phyloP scores from a whole-genome alignment of 2,113 vertebrate genomes.

The Gracilinanus agilis region DNA sequence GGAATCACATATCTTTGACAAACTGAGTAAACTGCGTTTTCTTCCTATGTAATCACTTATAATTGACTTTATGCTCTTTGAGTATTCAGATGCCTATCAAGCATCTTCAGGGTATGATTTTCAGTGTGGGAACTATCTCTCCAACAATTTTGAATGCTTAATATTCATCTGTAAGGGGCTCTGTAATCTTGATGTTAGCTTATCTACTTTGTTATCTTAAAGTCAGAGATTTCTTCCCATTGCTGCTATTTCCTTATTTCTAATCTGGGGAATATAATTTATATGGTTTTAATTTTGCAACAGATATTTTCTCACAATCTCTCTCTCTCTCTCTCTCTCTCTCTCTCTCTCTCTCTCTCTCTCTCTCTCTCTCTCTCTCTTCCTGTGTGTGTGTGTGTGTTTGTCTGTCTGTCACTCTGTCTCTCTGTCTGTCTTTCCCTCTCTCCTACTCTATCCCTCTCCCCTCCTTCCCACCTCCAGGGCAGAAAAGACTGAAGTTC shows the following conservation, averaged over 20 bases:
- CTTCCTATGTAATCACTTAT: background rate
- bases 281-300: background rate
- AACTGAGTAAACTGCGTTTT: background rate
- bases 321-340: background rate
- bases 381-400: no score
- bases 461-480: conserved; percentile 80
- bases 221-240: background rate
- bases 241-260: background rate
- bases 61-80: background rate
- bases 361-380: background rate
- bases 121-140: background rate
- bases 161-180: background rate
- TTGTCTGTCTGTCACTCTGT: background rate
- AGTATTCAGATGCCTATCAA: background rate
- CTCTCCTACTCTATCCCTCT: accelerated
- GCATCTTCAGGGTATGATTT: background rate
- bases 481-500: conserved; percentile 97
- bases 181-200: background rate
- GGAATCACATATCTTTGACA: background rate
- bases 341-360: background rate
- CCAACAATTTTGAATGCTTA: background rate
- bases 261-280: background rate
- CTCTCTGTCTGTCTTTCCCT: background rate
- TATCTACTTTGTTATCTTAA: background rate
- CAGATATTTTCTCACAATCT: background rate